phyloP scores from a whole-genome alignment of 2,797 vertebrate genomes.

The Epinephelus awoara region DNA sequence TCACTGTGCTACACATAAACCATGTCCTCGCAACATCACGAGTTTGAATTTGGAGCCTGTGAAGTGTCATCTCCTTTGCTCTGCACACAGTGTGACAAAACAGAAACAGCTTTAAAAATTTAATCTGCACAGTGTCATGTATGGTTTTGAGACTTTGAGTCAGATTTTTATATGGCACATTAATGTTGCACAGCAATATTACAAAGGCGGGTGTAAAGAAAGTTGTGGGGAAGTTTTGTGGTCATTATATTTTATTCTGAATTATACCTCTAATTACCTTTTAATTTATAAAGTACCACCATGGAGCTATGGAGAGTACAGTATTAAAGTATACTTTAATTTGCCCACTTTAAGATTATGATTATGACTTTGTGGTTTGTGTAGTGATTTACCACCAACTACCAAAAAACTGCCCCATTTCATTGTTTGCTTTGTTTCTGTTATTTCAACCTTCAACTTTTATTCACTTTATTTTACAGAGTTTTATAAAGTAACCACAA shows the following conservation, averaged over 20 bases:
- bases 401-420: neutral
- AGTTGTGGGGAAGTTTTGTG: neutral
- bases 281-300: neutral
- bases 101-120: constrained; percentile 16
- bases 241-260: neutral
- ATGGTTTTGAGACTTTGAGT: constrained; percentile 3
- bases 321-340: neutral
- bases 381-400: neutral
- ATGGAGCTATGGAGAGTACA: neutral
- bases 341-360: neutral
- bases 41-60: constrained; percentile 17
- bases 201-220: constrained; percentile 5
- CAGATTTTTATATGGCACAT: neutral
- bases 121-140: neutral
- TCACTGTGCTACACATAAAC: constrained; percentile 13
- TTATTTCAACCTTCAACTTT: constrained; percentile 6
- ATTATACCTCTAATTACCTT: neutral
- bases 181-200: constrained; percentile 4
- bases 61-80: neutral
- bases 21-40: constrained; percentile 12
- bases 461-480: constrained; percentile 16
- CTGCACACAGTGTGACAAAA: neutral
- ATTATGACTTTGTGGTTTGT: neutral
- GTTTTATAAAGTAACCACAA: constrained; percentile 6
- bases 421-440: neutral